Conservation (phyloP, 2,797 vertebrate genomes). For the Enteromius viviparus region DNA sequence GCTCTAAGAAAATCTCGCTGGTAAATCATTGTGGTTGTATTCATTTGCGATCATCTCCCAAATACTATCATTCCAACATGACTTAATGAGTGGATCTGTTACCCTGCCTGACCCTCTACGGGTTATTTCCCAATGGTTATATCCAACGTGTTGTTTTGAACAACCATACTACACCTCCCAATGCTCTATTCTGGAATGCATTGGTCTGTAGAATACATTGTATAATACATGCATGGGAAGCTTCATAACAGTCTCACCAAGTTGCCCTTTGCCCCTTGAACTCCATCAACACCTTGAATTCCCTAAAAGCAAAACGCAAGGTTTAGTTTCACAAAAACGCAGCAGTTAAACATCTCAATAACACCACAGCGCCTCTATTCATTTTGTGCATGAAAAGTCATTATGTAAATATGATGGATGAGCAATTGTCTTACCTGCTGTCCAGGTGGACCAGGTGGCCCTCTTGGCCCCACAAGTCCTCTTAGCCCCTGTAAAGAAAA, state of each 20-base stretch:
- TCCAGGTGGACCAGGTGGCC: slow-evolving; percentile 81
- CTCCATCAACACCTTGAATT: slow-evolving; percentile 81
- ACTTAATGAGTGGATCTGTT: not conserved
- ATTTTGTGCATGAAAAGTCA: not conserved
- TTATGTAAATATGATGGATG: slow-evolving; percentile 54
- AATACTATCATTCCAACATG: not conserved
- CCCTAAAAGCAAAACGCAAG: slow-evolving; percentile 73
- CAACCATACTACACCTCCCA: not conserved
- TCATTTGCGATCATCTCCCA: not conserved
- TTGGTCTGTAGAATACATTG: not conserved
- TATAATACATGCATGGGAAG: not conserved
- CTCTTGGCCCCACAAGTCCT: slow-evolving; percentile 86
- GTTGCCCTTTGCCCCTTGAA: slow-evolving; percentile 87
- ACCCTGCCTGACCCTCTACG: not conserved
- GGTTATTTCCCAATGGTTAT: not conserved
- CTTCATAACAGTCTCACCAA: slow-evolving; percentile 72
- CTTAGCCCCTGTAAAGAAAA: slow-evolving; percentile 80
- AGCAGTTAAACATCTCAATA: not conserved
- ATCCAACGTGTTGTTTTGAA: slow-evolving; percentile 1
- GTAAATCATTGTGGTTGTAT: not conserved
- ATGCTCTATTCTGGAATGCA: not conserved
- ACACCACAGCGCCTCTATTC: not conserved
- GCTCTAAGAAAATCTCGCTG: not conserved
- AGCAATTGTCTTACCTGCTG: slow-evolving; percentile 77
- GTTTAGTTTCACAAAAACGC: not conserved